Base-by-base conservation (phyloP, 2,888 invertebrate genomes). In the Zaprionus lineosus region DNA sequence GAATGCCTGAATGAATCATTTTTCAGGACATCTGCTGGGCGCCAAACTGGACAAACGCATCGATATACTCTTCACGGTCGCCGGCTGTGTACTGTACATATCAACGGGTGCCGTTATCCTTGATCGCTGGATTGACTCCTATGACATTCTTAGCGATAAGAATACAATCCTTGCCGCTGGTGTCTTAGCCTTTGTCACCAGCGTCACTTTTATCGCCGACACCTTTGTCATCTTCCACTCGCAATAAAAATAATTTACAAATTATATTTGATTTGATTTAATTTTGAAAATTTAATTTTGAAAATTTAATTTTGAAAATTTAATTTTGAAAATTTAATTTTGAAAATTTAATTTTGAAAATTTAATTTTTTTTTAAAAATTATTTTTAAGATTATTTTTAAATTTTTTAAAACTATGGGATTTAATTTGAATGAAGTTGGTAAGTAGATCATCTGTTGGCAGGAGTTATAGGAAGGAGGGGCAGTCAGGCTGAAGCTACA, bases 1-100 rank as follows among this genome's bases (percentile, higher is more conserved):
- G 12, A 46, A 12, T 56, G 58, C 29, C 4, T 37, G 16, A n/a
- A n/a, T n/a, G n/a, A n/a, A 44, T 4, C 47, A 24, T 46, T 29
- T 69, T 63, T 47, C 70, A 88, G 88, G 87, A 19, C 74, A 84
- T 34, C 12, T 88, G 12, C 55, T 86, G 39, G 78, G 69, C 33
- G 70, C 75, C 4, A 50, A 60, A n/a, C 48, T 83, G 53, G 88
- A 88, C 61, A 88, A 79, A 29, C 87, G 87, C 8, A 53, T 88
- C 50, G 87, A 83, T 50, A 59, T 81, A 29, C 72, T 88, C 3
- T 84, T 88, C 40, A 75, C 79, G 34, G 57, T 82, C 2, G 83
- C 75, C 6, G 88, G 68, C 15, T 73, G 74, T 33, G 56, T 88
- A 11, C 62, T 88, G 14, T 87, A 86, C 33, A 61, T 84, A 2